A percentile compares a stretch with the other conserved stretches of the same genome.
These are phyloP conservation scores for Menidia menidia DNA, from an alignment of 2,797 vertebrate genomes.

Conservation along the genomic window DNA sequence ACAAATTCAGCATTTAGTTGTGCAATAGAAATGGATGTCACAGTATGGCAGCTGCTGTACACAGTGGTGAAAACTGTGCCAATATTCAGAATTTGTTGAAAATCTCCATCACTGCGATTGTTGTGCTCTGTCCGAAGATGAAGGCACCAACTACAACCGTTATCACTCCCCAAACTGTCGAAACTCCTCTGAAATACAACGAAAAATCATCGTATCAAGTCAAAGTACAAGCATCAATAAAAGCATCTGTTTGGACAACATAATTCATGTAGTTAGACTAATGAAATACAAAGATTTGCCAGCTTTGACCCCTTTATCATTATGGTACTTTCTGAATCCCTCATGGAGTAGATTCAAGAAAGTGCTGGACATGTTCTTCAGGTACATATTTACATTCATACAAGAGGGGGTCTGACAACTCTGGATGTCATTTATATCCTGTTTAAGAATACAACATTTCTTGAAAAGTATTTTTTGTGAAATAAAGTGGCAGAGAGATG, in stretches of 20 bases:
- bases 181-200: constrained; percentile 77
- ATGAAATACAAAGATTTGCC: not conserved
- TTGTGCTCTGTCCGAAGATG: constrained; percentile 91
- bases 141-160: constrained; percentile 88
- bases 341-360: not conserved
- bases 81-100: constrained; percentile 68
- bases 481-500: not conserved
- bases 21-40: constrained; percentile 25
- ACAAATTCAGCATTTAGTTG: constrained; percentile 28
- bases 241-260: not conserved
- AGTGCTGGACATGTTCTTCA: not conserved
- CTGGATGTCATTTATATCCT: not conserved
- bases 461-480: not conserved
- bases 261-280: too few relatives aligned
- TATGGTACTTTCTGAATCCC: not conserved
- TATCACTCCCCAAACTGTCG: constrained; percentile 87
- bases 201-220: not conserved
- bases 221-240: not conserved
- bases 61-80: not conserved
- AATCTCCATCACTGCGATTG: constrained; percentile 86
- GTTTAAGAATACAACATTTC: not conserved
- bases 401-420: not conserved
- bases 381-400: not conserved
- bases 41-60: constrained; percentile 31
- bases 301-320: not conserved